Conservation (phyloP, 1,140 invertebrate species). For the Varroa destructor region DNA sequence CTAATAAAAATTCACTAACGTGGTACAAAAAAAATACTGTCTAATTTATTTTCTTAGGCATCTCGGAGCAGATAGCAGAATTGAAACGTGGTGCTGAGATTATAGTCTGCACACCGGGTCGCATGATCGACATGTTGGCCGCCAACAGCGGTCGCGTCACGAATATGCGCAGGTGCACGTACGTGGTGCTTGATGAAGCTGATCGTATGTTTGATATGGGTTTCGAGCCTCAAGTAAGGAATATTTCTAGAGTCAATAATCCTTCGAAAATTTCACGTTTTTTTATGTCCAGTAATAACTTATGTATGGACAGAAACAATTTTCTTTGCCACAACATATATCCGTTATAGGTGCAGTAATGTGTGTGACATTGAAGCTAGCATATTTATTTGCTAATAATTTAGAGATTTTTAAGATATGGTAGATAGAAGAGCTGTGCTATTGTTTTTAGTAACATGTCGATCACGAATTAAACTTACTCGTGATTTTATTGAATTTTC, state of each 20-base stretch:
- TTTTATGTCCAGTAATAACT: conserved; percentile 30
- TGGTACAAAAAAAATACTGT: too few species aligned
- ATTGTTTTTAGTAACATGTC: too few species aligned
- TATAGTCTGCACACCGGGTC: conserved; percentile 94
- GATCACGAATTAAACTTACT: too few species aligned
- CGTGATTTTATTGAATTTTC: neutral
- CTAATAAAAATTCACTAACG: too few species aligned
- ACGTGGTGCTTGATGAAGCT: conserved; percentile 94
- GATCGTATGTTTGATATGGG: conserved; percentile 99
- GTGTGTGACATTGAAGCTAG: neutral
- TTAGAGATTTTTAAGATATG: neutral
- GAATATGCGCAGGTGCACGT: conserved; percentile 85
- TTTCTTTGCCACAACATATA: conserved; percentile 3
- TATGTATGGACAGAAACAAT: neutral
- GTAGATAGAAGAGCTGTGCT: too few species aligned
- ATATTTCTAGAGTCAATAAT: neutral
- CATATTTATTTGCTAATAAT: neutral
- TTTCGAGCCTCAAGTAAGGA: conserved; percentile 86
- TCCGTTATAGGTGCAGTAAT: conserved; percentile 15
- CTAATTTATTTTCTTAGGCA: conserved; percentile 38
- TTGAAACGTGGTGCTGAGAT: conserved; percentile 94
- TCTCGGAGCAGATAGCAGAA: conserved; percentile 86
- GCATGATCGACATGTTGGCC: conserved; percentile 99
- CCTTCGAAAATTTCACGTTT: conserved; percentile 28
- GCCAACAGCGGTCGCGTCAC: conserved; percentile 95